Conservation (phyloP, 1,140 invertebrate species). For the Hylaeus anthracinus region DNA sequence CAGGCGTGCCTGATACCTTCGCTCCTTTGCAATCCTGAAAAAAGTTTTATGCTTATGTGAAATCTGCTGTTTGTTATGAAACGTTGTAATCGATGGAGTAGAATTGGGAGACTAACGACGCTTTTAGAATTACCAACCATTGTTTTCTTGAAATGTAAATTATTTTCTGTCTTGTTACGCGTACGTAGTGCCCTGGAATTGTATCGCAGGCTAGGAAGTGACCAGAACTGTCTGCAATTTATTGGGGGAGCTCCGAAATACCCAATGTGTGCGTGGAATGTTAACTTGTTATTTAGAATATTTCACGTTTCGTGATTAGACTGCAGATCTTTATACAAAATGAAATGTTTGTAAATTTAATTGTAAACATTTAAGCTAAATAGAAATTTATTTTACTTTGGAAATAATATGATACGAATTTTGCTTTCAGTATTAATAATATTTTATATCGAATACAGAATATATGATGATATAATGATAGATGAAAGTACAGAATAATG, state of each 20-base stretch:
- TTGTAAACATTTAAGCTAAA: too few relatives aligned
- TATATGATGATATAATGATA: too few relatives aligned
- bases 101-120: constrained; percentile 6
- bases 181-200: constrained; percentile 36
- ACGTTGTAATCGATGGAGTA: too few relatives aligned
- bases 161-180: constrained; percentile 52
- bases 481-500: too few relatives aligned
- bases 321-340: too few relatives aligned
- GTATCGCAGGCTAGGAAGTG: not conserved
- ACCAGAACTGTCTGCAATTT: not conserved
- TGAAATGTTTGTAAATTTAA: too few relatives aligned
- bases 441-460: too few relatives aligned
- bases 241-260: not conserved
- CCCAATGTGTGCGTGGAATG: not conserved
- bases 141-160: constrained; percentile 52
- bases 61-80: too few relatives aligned
- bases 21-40: constrained; percentile 66
- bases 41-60: constrained; percentile 25
- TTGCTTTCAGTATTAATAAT: too few relatives aligned
- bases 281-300: constrained; percentile 12
- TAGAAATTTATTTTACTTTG: not conserved
- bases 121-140: constrained; percentile 49
- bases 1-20: constrained; percentile 65
- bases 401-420: not conserved
- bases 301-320: not conserved